phyloP scores from a whole-genome alignment of 1,140 invertebrate species.

The Chrysomallon squamiferum region DNA sequence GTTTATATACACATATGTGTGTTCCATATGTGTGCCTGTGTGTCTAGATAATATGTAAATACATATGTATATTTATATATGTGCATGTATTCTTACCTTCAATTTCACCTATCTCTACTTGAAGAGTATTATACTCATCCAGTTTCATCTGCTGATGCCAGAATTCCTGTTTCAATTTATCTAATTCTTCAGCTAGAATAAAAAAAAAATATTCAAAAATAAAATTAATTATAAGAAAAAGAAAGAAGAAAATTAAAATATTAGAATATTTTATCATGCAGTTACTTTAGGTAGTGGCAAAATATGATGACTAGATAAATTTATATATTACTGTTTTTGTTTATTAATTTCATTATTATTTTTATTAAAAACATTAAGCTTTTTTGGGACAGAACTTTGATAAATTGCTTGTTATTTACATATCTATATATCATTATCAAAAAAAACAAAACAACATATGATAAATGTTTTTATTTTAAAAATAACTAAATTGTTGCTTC shows the following conservation, averaged over 20 bases:
- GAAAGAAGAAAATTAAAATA: not conserved
- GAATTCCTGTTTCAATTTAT: conserved; percentile 88
- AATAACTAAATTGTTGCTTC: no score
- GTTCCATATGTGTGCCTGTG: not conserved
- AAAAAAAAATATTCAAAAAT: conserved; percentile 18
- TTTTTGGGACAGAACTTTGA: no score
- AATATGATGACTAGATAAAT: no score
- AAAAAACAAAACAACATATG: no score
- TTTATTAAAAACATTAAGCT: no score
- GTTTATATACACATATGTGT: not conserved
- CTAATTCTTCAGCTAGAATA: conserved; percentile 76
- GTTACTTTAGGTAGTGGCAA: no score
- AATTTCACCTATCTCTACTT: conserved; percentile 69
- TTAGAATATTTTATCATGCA: not conserved
- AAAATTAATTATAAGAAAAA: not conserved
- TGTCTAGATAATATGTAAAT: not conserved
- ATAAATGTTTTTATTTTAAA: no score
- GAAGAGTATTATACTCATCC: conserved; percentile 83
- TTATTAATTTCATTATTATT: no score
- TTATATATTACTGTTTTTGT: no score
- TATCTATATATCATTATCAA: no score
- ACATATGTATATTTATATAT: not conserved
- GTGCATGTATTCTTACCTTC: conserved; percentile 20
- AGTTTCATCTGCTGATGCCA: conserved; percentile 91
- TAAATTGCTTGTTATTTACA: no score